Percentiles rank a stretch among this genome's conserved stretches.
phyloP scores from a whole-genome alignment of 1,140 invertebrate species.

The Halictus rubicundus region DNA sequence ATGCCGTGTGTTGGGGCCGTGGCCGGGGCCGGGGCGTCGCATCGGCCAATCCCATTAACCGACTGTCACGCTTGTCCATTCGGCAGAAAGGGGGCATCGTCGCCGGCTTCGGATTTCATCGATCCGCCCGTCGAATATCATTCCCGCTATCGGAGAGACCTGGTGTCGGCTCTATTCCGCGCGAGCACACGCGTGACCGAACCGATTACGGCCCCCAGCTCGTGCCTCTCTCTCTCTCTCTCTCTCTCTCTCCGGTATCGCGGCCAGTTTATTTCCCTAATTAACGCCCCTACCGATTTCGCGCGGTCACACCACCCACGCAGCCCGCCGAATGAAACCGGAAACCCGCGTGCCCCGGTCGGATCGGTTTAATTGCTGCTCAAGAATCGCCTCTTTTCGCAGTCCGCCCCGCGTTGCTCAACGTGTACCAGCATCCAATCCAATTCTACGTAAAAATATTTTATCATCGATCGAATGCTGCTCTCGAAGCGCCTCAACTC shows the following conservation, averaged over 20 bases:
- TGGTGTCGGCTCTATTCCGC: background rate
- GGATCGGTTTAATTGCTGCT: constrained; percentile 13
- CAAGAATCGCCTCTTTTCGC: background rate
- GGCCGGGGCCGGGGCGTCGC: constrained; percentile 8
- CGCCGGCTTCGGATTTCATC: constrained; percentile 23
- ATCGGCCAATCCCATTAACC: constrained; percentile 38
- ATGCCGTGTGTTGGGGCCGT: constrained; percentile 2
- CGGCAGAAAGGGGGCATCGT: constrained; percentile 17
- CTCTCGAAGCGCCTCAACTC: too few relatives aligned
- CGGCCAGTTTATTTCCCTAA: constrained; percentile 21
- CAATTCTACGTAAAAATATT: too few relatives aligned
- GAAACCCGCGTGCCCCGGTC: background rate
- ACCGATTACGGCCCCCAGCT: constrained; percentile 3
- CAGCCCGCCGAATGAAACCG: background rate
- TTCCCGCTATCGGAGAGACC: background rate
- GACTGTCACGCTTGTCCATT: constrained; percentile 8
- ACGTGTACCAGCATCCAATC: background rate
- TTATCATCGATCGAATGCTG: constrained; percentile 6
- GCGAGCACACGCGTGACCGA: background rate
- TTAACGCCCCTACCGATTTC: constrained; percentile 9
- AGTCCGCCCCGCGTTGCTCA: background rate
- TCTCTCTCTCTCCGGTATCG: background rate
- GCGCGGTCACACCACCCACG: too few relatives aligned
- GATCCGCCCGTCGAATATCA: constrained; percentile 31
- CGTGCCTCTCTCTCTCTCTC: too few relatives aligned